Percentiles rank a stretch among this genome's conserved stretches.
These are phyloP conservation scores for Scolanthus callimorphus DNA, from an alignment of 92 coral and sea anemone species.

Conservation along the genomic window DNA sequence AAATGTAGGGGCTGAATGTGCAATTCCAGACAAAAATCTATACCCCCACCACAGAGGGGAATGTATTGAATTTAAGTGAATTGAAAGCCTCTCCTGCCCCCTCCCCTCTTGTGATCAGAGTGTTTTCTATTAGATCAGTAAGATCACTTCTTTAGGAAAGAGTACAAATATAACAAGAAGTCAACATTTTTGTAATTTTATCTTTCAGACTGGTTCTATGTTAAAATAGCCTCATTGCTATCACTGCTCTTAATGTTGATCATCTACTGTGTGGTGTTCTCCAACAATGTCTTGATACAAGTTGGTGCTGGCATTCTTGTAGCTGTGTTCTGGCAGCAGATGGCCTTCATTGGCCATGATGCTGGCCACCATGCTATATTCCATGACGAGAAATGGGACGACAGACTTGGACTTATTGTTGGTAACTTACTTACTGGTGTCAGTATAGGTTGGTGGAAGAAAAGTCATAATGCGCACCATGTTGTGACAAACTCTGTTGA, in stretches of 20 bases:
- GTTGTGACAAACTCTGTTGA: slow-evolving; percentile 96
- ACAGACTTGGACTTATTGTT: slow-evolving; percentile 71
- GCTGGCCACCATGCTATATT: slow-evolving; percentile 88
- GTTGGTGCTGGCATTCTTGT: slow-evolving; percentile 60
- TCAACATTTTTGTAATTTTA: too few species aligned
- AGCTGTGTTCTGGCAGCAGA: slow-evolving; percentile 97
- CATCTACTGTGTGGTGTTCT: slow-evolving; percentile 76
- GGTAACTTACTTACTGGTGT: slow-evolving; percentile 91
- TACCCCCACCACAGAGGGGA: too few species aligned
- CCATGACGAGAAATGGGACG: slow-evolving; percentile 65
- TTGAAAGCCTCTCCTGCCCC: too few species aligned
- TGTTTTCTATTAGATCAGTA: too few species aligned
- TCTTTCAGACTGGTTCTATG: slow-evolving; percentile 79
- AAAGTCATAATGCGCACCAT: slow-evolving; percentile 96
- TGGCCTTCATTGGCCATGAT: slow-evolving; percentile 97
- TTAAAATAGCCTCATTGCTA: slow-evolving; percentile 38
- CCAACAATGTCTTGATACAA: slow-evolving; percentile 51
- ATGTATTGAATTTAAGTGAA: too few species aligned
- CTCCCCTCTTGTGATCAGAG: too few species aligned
- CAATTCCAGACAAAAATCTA: too few species aligned
- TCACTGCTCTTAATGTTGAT: slow-evolving; percentile 45
- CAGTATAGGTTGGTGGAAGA: slow-evolving; percentile 98
- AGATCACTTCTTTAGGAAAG: too few species aligned
- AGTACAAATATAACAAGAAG: too few species aligned
- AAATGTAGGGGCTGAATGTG: too few species aligned